Evolutionary conservation across 2,113 vertebrate genomes (phyloP), one percentile per base, ranked within the genome.

Genomic region (Ahaetulla prasina): DNA sequence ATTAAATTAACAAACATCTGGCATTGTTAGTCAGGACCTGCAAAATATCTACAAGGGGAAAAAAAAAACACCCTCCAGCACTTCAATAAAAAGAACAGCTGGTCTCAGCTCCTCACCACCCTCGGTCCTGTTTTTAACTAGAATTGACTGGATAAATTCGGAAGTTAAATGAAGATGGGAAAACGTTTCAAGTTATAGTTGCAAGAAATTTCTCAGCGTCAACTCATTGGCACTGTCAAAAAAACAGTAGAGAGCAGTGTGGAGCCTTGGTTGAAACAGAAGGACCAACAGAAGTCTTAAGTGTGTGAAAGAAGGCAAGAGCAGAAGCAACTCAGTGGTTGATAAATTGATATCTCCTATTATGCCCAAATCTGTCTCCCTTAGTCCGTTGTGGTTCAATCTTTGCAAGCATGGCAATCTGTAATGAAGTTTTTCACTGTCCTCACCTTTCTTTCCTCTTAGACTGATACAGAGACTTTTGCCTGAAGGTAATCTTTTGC

Each of bases 201-300:
- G 80, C 84, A 74, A n/a, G 27, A 55, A 54, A 89, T 90, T 84
- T 84, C 60, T 88, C 57, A 74, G 35, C 11, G 14, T 39, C 84
- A 0, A 88, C 3, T 0, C 3, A 9, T 35, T 9, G 18, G 93
- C 90, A 53, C 91, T 94, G 88, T 27, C 85, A 94, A 94, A 54
- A 94, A 97, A 94, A 91, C 97, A 97, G 97, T 90, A 97, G 97
- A 92, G 97, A 98, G 98, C 97, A 98, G 97, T 96, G 96, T 95
- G 96, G 97, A 97, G 97, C 97, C 3, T 89, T 10, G 95, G 95
- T 96, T 97, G 96, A 95, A 96, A 92, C 25, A 55, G 60, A 91
- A 93, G 80, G 63, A 86, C 87, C 53, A 80, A 25, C 63, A 93
- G 25, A 30, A 55, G 49, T 16, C 10, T 63, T 89, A 52, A 53